Conservation (phyloP, 2,888 invertebrate species). For the Aphidius colemani region DNA sequence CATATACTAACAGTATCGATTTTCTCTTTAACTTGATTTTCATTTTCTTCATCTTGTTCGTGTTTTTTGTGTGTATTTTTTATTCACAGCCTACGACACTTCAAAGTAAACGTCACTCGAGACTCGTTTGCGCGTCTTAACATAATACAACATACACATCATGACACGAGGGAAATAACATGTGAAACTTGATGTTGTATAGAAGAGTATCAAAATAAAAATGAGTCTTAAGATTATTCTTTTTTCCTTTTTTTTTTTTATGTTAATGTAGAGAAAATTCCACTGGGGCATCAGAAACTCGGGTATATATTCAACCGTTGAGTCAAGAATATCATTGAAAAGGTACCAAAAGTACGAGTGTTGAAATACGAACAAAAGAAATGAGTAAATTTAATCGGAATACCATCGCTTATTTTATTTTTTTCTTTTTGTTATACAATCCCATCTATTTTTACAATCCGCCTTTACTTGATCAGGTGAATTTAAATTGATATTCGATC, state of each 20-base stretch:
- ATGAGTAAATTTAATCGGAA: conserved; percentile 37
- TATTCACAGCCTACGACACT: conserved; percentile 45
- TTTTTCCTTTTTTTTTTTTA: no score
- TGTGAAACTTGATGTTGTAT: background rate
- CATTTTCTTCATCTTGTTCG: no score
- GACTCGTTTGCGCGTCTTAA: conserved; percentile 19
- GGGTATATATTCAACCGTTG: no score
- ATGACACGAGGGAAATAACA: background rate
- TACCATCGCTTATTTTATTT: conserved; percentile 26
- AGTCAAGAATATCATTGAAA: conserved; percentile 21
- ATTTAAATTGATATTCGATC: no score
- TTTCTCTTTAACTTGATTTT: background rate
- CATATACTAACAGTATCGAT: conserved; percentile 44
- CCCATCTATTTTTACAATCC: background rate
- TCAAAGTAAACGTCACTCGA: conserved; percentile 44
- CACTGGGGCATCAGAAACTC: conserved; percentile 32
- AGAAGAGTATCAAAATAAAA: background rate
- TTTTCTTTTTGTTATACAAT: conserved; percentile 1
- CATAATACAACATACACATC: background rate
- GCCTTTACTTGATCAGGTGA: no score
- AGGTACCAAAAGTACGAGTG: no score
- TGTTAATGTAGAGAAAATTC: background rate
- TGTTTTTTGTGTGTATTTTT: no score
- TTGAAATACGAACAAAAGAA: conserved; percentile 26
- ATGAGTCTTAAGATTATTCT: background rate